Conservation (phyloP, 2,888 invertebrate species). For the Empis livida region DNA sequence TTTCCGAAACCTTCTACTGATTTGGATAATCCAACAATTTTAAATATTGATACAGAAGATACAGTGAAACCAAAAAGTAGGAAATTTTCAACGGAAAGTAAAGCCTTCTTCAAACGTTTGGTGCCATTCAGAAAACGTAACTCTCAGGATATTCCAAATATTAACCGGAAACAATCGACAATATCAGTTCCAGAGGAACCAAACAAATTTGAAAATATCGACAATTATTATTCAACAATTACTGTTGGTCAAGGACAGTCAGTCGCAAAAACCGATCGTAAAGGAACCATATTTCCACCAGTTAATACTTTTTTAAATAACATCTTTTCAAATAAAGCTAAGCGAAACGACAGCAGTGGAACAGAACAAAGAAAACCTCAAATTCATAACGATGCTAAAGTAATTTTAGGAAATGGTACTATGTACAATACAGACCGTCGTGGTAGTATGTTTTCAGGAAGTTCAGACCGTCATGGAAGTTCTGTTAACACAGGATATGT, state of each 20-base stretch:
- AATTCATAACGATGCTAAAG: neutral
- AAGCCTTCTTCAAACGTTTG: slow-evolving; percentile 23
- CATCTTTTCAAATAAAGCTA: too few relatives aligned
- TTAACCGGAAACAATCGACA: slow-evolving; percentile 26
- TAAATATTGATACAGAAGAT: slow-evolving; percentile 8
- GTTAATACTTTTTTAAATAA: too few relatives aligned
- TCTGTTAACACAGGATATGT: slow-evolving; percentile 15
- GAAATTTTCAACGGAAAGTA: slow-evolving; percentile 29
- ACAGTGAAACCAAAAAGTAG: slow-evolving; percentile 22
- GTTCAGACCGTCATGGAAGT: slow-evolving; percentile 7
- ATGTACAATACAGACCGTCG: slow-evolving; percentile 18
- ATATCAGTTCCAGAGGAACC: slow-evolving; percentile 26
- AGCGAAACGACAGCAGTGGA: neutral
- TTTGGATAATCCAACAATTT: too few relatives aligned
- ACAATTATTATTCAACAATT: slow-evolving; percentile 27
- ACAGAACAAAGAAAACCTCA: too few relatives aligned
- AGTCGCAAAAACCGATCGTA: slow-evolving; percentile 13
- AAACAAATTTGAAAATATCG: slow-evolving; percentile 13
- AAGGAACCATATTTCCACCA: slow-evolving; percentile 25
- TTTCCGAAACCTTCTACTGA: too few relatives aligned
- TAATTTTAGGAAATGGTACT: neutral
- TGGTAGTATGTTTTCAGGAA: slow-evolving; percentile 25
- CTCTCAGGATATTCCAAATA: slow-evolving; percentile 21
- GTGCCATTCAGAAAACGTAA: slow-evolving; percentile 30
- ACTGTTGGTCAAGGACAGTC: slow-evolving; percentile 20